These are phyloP conservation scores for sheep (Ovis aries) DNA, from an alignment of 2,113 vertebrate species.

Conservation along the genomic window ARS-UI_Ramb_v3.0 NC_056070.1:37365001-37365500, in stretches of 20 bases:
- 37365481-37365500: not conserved
- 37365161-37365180: fast-evolving
- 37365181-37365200: not conserved
- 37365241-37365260: not conserved
- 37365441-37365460: not conserved
- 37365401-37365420: not conserved
- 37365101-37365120: not conserved
- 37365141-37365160: not conserved
- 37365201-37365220: not conserved
- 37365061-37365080: not conserved
- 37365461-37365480: not conserved
- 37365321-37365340: not conserved
- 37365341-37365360: not conserved
- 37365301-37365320: not conserved
- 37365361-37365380: not conserved
- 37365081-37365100: not conserved
- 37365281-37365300: not conserved
- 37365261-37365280: not conserved
- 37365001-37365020: not conserved
- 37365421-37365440: not conserved
- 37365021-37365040: not conserved
- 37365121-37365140: not conserved
- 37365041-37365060: not conserved
- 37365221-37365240: not conserved
- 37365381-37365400: not conserved